Base-by-base conservation (phyloP, 2,797 vertebrate species). In the Sebastes ruberrimus region DNA sequence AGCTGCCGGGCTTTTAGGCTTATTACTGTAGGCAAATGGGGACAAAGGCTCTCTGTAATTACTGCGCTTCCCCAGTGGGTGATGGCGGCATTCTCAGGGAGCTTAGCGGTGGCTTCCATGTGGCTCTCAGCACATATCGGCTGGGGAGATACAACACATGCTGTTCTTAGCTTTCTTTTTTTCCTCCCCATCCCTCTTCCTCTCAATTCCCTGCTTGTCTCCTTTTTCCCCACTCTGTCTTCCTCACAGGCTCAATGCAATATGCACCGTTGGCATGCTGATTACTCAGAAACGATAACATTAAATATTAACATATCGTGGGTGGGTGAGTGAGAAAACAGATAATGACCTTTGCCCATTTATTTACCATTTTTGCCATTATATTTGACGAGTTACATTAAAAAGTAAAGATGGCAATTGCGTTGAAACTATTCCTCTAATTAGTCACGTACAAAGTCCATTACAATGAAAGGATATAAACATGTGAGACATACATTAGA, bases 1-100 rank as follows among this genome's bases (percentile, higher is more conserved):
- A 87, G 85, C 85, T 85, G 76, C 81, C 9, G 71, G 81, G 87
- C 84, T 93, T 92, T 89, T 83, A 86, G 86, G 91, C 90, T 90
- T 88, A 93, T 94, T 94, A 92, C 87, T 88, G 82, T 83, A 68
- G 85, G 87, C 89, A 91, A 93, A 92, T 87, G 81, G 88, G 90
- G 89, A 93, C 83, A 89, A 93, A 92, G 87, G 87, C 82, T 82
- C 65, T 80, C 83, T 92, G 90, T 94, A 95, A 95, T 95, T 94
- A 94, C 89, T 88, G 71, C 6, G 46, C 86, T 74, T 90, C 90
- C 92, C 91, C 78, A 71, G 87, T 87, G 92, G 91, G 83, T 81
- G 78, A 86, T 80, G 84, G 85, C 71, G n/a, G 84, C 80, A 75
- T 92, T 93, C 92, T 90, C 91, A 88, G 90, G 89, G 86, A 94